Evolutionary conservation across 1,140 invertebrate genomes (phyloP).

Genomic region (Battus philenor): DNA sequence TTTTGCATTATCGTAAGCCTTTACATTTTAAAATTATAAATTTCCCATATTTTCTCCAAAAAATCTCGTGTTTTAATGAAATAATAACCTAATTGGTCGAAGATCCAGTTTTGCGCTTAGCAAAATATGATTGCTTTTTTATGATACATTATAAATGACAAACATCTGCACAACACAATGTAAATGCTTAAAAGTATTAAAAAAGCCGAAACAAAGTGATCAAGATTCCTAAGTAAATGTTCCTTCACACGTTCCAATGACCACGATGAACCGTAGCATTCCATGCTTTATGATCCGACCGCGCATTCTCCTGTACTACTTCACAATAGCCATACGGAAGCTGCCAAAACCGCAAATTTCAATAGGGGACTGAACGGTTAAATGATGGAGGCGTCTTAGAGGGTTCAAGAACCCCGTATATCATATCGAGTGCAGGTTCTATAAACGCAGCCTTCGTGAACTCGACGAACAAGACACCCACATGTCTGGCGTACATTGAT

Average conservation of each 20-base stretch:
- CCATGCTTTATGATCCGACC: constrained; percentile 5
- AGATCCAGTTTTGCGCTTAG: too few species aligned
- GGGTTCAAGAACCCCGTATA: constrained; percentile 18
- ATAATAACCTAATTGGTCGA: too few species aligned
- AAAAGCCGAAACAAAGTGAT: too few species aligned
- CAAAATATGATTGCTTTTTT: too few species aligned
- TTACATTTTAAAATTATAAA: too few species aligned
- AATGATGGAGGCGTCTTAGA: constrained; percentile 19
- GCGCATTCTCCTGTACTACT: constrained; percentile 5
- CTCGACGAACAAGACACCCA: constrained; percentile 15
- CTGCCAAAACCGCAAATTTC: constrained; percentile 29
- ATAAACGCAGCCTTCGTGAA: not conserved
- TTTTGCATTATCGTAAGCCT: too few species aligned
- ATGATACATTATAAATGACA: too few species aligned
- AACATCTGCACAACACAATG: too few species aligned
- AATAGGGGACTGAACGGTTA: constrained; percentile 19
- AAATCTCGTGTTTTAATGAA: too few species aligned
- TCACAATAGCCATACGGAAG: constrained; percentile 15
- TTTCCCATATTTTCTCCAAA: too few species aligned
- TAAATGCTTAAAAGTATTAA: too few species aligned
- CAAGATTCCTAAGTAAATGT: constrained; percentile 7
- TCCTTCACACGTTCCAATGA: constrained; percentile 5
- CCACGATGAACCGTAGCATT: constrained; percentile 16
- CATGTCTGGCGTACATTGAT: constrained; percentile 5
- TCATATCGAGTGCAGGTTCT: constrained; percentile 14